Evolutionary conservation across 2,113 vertebrate genomes (phyloP).

Genomic region (Herpetotheres cachinnans): DNA sequence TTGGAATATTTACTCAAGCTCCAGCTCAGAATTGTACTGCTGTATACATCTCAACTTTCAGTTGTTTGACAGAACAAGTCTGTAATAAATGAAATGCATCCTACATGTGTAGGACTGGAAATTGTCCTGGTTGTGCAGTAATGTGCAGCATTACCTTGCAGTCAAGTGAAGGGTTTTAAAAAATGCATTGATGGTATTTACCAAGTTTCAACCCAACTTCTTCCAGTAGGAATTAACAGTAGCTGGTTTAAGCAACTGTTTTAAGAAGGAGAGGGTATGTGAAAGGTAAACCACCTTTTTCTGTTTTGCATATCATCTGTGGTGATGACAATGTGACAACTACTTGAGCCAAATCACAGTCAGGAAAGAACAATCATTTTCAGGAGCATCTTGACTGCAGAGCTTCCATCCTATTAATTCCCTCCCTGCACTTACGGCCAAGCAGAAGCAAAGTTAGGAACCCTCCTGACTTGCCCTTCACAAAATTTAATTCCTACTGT

Average conservation of each 20-base stretch:
- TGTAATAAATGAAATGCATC: not conserved
- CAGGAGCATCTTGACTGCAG: not conserved
- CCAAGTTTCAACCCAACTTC: not conserved
- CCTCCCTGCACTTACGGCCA: not conserved
- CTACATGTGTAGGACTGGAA: not conserved
- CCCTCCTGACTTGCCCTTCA: not conserved
- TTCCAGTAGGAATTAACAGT: not conserved
- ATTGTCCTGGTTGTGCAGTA: not conserved
- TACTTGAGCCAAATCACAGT: not conserved
- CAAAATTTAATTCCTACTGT: not conserved
- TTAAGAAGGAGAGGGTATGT: not conserved
- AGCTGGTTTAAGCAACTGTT: not conserved
- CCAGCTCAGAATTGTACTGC: not conserved
- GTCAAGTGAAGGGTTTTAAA: not conserved
- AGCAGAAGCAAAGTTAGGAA: not conserved
- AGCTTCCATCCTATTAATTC: not conserved
- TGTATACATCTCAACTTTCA: not conserved
- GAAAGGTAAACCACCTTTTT: not conserved
- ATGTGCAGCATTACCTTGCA: not conserved
- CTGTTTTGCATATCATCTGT: fast-evolving
- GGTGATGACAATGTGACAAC: not conserved
- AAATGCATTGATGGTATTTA: not conserved
- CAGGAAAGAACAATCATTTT: not conserved
- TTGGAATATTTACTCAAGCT: not conserved
- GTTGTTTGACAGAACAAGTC: not conserved